A percentile compares a stretch with the other conserved stretches of the same genome.
Evolutionary conservation across 2,797 vertebrate genomes (phyloP).

Genomic region (Falco peregrinus): DNA sequence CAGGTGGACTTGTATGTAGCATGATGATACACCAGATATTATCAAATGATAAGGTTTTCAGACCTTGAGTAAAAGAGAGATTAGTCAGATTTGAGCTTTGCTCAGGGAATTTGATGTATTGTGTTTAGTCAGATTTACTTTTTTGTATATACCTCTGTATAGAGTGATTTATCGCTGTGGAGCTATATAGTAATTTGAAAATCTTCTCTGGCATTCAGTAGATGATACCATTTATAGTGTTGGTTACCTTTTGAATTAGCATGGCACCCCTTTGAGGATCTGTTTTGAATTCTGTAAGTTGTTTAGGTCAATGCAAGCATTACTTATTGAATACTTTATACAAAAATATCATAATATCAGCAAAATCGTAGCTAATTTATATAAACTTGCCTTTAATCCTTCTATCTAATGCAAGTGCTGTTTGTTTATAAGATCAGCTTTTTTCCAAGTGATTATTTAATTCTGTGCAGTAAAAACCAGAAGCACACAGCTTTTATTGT

Average conservation of each 20-base stretch:
- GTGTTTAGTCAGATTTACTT: neutral
- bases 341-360: neutral
- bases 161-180: neutral
- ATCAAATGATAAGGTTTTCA: neutral
- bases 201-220: neutral
- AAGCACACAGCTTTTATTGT: neutral
- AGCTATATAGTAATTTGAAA: neutral
- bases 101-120: neutral
- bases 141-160: neutral
- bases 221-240: neutral
- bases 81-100: slow-evolving; percentile 9
- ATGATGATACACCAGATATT: neutral
- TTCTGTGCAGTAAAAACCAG: neutral
- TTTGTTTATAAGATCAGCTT: neutral
- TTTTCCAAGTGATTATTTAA: neutral
- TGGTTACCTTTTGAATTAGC: neutral
- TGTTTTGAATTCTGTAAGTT: neutral
- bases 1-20: neutral
- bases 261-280: neutral
- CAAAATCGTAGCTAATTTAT: neutral
- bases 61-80: neutral
- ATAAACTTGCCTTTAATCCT: neutral
- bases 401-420: neutral
- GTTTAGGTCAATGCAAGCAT: neutral
- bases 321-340: neutral